Percentiles rank a stretch among this genome's conserved stretches.
Conservation (phyloP, 2,888 invertebrate species). For the Orchestes rusci region DNA sequence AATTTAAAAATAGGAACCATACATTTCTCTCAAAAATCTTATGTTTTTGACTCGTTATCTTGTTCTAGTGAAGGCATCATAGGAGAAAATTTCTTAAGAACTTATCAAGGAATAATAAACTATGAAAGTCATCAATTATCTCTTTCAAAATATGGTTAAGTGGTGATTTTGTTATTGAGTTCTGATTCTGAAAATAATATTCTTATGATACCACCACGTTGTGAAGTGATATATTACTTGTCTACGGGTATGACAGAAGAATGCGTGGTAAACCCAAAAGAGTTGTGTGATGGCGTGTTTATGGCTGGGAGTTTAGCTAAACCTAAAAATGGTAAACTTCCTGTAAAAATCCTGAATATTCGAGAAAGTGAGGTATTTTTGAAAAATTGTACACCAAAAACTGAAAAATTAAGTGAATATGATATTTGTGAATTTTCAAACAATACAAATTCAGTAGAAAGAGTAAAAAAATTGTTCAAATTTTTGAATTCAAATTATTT, state of each 20-base stretch:
- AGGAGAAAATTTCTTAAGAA: conserved; percentile 1
- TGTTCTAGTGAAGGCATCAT: neutral
- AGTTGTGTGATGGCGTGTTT: neutral
- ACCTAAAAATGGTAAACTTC: neutral
- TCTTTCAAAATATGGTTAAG: neutral
- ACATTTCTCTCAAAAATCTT: neutral
- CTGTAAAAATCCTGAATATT: neutral
- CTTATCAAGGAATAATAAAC: neutral
- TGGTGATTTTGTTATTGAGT: neutral
- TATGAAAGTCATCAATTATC: neutral
- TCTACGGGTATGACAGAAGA: neutral
- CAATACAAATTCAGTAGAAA: neutral
- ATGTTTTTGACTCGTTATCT: neutral
- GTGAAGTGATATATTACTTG: neutral
- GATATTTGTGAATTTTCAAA: neutral
- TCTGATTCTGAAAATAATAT: neutral
- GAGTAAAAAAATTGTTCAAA: neutral
- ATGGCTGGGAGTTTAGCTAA: too few species aligned
- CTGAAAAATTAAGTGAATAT: conserved; percentile 5
- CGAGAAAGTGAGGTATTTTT: neutral
- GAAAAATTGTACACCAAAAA: neutral
- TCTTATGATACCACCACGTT: neutral
- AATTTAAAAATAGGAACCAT: neutral
- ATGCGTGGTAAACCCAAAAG: neutral
- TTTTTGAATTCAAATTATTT: neutral